Percentiles rank a stretch among this genome's conserved stretches.
phyloP scores from a whole-genome alignment of 2,888 invertebrate species.

The Elgonia sp. region DNA sequence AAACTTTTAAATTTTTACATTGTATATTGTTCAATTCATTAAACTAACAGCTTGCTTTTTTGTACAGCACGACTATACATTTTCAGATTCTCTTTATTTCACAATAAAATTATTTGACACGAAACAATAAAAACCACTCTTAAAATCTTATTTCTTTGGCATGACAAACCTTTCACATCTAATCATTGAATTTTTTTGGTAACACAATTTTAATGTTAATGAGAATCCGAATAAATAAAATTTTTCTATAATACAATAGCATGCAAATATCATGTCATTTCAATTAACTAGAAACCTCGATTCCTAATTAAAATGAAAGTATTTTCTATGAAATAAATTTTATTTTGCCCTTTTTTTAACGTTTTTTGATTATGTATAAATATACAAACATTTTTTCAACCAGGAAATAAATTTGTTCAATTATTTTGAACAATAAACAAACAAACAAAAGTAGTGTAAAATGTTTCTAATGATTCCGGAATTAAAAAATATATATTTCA shows the following conservation, averaged over 20 bases:
- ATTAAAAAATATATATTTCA: slow-evolving; percentile 28
- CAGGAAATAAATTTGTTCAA: background rate
- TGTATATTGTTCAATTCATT: slow-evolving; percentile 45
- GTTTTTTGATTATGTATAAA: slow-evolving; percentile 6
- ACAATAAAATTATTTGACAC: slow-evolving; percentile 38
- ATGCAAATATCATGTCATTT: slow-evolving; percentile 42
- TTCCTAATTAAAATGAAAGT: slow-evolving; percentile 28
- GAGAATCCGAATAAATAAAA: slow-evolving; percentile 51
- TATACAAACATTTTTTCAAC: background rate
- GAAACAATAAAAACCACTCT: slow-evolving; percentile 22
- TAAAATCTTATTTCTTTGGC: slow-evolving; percentile 60
- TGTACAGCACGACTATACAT: slow-evolving; percentile 70
- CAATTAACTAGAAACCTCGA: slow-evolving; percentile 32
- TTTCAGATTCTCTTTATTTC: slow-evolving; percentile 56
- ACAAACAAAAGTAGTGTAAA: background rate
- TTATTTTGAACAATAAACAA: background rate
- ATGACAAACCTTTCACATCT: slow-evolving; percentile 41
- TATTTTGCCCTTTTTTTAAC: background rate
- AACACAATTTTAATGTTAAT: background rate
- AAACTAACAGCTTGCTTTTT: slow-evolving; percentile 63
- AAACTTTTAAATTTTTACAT: slow-evolving; percentile 58
- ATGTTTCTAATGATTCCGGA: too few species aligned
- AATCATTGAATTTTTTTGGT: slow-evolving; percentile 15
- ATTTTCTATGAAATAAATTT: slow-evolving; percentile 46
- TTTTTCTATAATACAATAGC: slow-evolving; percentile 43